Percentiles rank a stretch among this genome's conserved stretches.
Conservation (phyloP, 2,797 vertebrate genomes). For the Phataginus tricuspis region DNA sequence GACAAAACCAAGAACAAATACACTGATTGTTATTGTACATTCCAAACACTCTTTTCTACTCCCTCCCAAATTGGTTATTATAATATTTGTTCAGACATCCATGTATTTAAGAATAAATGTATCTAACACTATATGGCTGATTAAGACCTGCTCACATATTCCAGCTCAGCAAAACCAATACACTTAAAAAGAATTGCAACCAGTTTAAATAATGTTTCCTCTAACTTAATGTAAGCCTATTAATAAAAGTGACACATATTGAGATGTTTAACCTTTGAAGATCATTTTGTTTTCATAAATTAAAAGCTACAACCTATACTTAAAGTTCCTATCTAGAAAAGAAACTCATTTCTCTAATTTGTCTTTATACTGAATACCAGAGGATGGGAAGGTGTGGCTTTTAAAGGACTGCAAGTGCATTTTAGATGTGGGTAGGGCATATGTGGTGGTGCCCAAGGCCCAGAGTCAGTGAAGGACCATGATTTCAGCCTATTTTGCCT, state of each 20-base stretch:
- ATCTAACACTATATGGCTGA: neutral
- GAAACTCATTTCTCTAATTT: neutral
- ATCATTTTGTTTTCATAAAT: slow-evolving; percentile 29
- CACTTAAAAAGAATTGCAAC: neutral
- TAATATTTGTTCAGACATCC: neutral
- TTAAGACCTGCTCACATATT: neutral
- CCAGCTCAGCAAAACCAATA: neutral
- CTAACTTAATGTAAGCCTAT: neutral
- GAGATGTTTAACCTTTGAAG: neutral
- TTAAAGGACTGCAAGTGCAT: neutral
- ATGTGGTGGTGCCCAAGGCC: neutral
- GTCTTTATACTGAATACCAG: neutral
- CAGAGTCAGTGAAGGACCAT: neutral
- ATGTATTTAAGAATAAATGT: neutral
- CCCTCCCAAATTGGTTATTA: slow-evolving; percentile 7
- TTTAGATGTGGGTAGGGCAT: neutral
- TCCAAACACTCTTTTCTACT: neutral
- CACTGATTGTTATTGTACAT: neutral
- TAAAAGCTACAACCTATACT: neutral
- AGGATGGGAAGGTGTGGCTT: neutral
- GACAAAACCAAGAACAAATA: neutral
- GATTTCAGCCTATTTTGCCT: neutral
- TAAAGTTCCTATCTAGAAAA: neutral
- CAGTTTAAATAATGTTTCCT: neutral
- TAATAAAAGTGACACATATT: neutral